Evolutionary conservation across 2,113 vertebrate species (phyloP), one percentile per base, ranked within the genome.

Genomic region (Pimephales promelas): DNA sequence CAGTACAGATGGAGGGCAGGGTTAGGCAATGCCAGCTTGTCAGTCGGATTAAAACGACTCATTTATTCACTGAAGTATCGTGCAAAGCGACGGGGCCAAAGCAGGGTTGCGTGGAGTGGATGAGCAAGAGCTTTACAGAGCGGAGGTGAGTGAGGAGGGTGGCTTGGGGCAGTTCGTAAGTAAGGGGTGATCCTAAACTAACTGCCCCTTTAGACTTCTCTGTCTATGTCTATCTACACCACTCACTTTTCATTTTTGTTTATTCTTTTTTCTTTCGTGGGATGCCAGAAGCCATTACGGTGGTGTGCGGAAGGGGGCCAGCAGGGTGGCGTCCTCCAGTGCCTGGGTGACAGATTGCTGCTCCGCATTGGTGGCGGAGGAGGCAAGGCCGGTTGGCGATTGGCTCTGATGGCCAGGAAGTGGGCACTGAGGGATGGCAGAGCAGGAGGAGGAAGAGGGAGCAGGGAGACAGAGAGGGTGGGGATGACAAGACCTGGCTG

Each of bases 1-100:
- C 96, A 96, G 96, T 97, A 95, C 98, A 99, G 98, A 99, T 99
- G 98, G 98, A 97, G 96, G 96, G 96, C 96, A 97, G 96, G 95
- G 93, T 95, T 94, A 95, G 96, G 96, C 95, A 95, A 96, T 97
- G 97, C 97, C 97, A 98, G 96, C 96, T 97, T 99, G 97, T 99
- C 98, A 99, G 97, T 97, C 96, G 97, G 98, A 98, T 98, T 98
- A 98, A 98, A 98, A 98, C 97, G 98, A 99, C 97, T 99, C 98
- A 99, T 99, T 98, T 98, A 99, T 99, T 98, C 97, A 95, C 96
- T 97, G 95, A 96, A 97, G 97, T 96, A 97, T 95, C 95, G 95
- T 94, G 95, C 96, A 95, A 97, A 98, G 96, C 94, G 96, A 97
- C 96, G 94, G 92, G 95, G 95, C 96, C 95, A 96, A 96, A 94